Evolutionary conservation across 2,888 invertebrate genomes (phyloP), one percentile per base, ranked within the genome.

Genomic region (Rhimphoctona megacephalus): DNA sequence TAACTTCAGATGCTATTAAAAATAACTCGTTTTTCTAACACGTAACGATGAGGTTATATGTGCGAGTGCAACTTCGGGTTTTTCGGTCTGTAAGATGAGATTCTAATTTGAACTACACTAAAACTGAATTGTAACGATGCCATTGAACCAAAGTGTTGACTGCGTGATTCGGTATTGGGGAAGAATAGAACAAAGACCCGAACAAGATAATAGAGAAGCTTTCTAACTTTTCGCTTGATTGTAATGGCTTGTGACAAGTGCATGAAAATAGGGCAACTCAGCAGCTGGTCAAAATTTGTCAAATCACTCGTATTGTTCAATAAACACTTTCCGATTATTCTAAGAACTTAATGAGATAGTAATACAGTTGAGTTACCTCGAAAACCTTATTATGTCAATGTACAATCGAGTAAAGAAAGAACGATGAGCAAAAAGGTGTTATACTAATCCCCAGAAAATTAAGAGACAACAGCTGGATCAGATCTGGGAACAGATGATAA

Each of bases 401-500:
- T 14, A 57, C 57, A 14, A 14, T 14, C 54, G 54, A 54, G 54
- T 25, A 4, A 8, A 46, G 46, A 30, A 25, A 8, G 25, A 46
- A 46, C 25, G 30, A 46, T 46, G 11, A 70, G 25, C 30, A 46
- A 19, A 43, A 17, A n/a, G 46, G n/a, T 36, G 36, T 36, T 57
- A 61, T 52, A 36, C 19, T 22, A 52, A 46, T 72, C 30, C 9
- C 19, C 11, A 25, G 64, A 52, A 61, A 46, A 64, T 30, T 17
- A 79, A 73, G 57, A 52, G 49, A 46, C 14, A 66, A 73, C 66
- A 30, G 25, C 52, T 64, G 73, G 39, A 33, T 54, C 33, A 77
- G 72, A 72, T 85, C 81, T 77, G 19, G 46, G 66, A 73, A 77
- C 72, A 46, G 81, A 77, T 72, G 64, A 81, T 67, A 81, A 46